Evolutionary conservation across 1,140 invertebrate species (phyloP).

Genomic region (Zaprionus camerounensis): DNA sequence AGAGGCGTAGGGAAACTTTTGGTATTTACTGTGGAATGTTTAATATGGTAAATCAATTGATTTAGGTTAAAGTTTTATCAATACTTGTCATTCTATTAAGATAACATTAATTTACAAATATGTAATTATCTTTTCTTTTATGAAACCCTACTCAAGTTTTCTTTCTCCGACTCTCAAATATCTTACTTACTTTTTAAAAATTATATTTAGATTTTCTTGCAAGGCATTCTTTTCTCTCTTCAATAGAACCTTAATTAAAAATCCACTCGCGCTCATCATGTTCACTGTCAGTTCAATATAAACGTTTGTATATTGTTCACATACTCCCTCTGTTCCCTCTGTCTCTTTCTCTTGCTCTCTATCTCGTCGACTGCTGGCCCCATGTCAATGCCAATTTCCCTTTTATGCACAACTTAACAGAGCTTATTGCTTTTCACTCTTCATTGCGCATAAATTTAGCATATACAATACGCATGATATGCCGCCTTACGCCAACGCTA

Average conservation of each 20-base stretch:
- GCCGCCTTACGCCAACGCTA: slow-evolving; percentile 23
- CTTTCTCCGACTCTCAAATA: background rate
- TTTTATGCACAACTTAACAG: slow-evolving; percentile 79
- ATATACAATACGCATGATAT: slow-evolving; percentile 62
- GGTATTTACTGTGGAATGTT: background rate
- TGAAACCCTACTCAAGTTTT: too few species aligned
- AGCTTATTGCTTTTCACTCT: slow-evolving; percentile 80
- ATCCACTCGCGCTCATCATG: background rate
- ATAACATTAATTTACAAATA: too few species aligned
- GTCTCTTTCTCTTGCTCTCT: background rate
- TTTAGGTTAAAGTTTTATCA: background rate
- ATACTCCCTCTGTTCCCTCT: background rate
- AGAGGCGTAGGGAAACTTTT: background rate
- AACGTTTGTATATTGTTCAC: slow-evolving; percentile 35
- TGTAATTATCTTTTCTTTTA: too few species aligned
- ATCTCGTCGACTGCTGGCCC: slow-evolving; percentile 13
- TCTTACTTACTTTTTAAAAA: background rate
- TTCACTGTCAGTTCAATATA: slow-evolving; percentile 51
- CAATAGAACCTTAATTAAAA: background rate
- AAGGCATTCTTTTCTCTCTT: background rate
- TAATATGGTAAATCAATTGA: background rate
- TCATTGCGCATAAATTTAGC: slow-evolving; percentile 79
- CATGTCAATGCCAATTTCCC: slow-evolving; percentile 75
- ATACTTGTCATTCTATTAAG: too few species aligned
- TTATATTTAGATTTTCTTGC: background rate